These are phyloP conservation scores for Scartelaos histophorus DNA, from an alignment of 2,113 vertebrate genomes.

Conservation along the genomic window DNA sequence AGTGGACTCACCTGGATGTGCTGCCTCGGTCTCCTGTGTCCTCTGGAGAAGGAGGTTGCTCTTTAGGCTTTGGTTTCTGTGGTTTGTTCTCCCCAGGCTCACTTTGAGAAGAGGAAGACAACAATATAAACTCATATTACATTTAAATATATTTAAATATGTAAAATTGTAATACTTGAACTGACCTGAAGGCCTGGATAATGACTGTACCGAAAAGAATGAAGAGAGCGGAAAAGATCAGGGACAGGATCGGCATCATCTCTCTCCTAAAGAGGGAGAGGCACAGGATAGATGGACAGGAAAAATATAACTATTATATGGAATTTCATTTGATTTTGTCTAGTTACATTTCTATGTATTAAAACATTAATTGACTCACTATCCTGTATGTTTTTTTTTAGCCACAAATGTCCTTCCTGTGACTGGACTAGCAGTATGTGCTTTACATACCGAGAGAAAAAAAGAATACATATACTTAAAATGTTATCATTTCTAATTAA, in stretches of 20 bases:
- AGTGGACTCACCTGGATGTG: constrained; percentile 67
- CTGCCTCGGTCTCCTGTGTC: constrained; percentile 63
- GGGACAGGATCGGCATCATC: constrained; percentile 92
- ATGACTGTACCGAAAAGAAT: constrained; percentile 93
- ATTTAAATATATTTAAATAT: not conserved
- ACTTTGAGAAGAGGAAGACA: constrained; percentile 63
- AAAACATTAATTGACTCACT: no score
- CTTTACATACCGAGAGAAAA: no score
- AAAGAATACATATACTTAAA: no score
- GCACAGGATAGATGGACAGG: not conserved
- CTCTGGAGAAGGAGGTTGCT: constrained; percentile 66
- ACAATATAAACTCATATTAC: not conserved
- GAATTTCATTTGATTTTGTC: no score
- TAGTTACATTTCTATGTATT: no score
- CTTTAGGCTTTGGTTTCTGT: constrained; percentile 78
- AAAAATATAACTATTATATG: not conserved
- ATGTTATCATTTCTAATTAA: no score
- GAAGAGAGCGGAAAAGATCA: constrained; percentile 92
- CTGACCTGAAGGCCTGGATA: constrained; percentile 92
- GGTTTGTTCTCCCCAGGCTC: constrained; percentile 87
- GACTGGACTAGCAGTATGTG: no score
- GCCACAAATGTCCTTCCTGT: no score
- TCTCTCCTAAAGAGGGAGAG: constrained; percentile 79
- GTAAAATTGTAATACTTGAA: not conserved
- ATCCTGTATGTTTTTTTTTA: no score